Conservation (phyloP, 2,797 vertebrate species). For the Phyllotis vaccarum region DNA sequence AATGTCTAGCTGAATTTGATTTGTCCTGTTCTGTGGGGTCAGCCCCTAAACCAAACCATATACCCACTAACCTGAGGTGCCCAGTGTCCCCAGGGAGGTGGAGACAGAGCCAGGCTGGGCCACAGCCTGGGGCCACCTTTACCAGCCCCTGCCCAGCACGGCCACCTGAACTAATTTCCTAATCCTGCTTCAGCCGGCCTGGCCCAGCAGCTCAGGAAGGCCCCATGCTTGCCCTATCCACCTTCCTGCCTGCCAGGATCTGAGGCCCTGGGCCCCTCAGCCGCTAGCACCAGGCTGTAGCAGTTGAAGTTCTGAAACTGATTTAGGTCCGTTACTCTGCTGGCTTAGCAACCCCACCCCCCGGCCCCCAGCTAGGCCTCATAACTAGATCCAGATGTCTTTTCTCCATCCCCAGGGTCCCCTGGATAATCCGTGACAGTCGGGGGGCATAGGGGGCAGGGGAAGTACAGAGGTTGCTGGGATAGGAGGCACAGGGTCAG, state of each 20-base stretch:
- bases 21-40: constrained; percentile 56
- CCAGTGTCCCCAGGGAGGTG: constrained; percentile 34
- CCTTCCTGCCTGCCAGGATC: constrained; percentile 50
- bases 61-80: background rate
- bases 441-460: background rate
- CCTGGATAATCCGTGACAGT: constrained; percentile 79
- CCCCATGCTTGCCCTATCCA: constrained; percentile 39
- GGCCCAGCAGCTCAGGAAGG: constrained; percentile 69
- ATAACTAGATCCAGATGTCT: constrained; percentile 82
- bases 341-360: constrained; percentile 29
- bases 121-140: constrained; percentile 50
- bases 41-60: constrained; percentile 69
- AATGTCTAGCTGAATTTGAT: constrained; percentile 81
- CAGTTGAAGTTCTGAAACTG: constrained; percentile 71
- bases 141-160: background rate
- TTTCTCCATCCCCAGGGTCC: constrained; percentile 66
- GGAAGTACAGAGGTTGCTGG: constrained; percentile 54
- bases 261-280: constrained; percentile 43
- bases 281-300: background rate
- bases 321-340: constrained; percentile 70
- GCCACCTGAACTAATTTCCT: constrained; percentile 78
- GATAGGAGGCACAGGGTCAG: background rate
- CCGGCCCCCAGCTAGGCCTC: constrained; percentile 59
- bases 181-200: constrained; percentile 44
- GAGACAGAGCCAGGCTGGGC: constrained; percentile 47